phyloP scores from a whole-genome alignment of 2,888 invertebrate species.

The Cephonodes hylas region DNA sequence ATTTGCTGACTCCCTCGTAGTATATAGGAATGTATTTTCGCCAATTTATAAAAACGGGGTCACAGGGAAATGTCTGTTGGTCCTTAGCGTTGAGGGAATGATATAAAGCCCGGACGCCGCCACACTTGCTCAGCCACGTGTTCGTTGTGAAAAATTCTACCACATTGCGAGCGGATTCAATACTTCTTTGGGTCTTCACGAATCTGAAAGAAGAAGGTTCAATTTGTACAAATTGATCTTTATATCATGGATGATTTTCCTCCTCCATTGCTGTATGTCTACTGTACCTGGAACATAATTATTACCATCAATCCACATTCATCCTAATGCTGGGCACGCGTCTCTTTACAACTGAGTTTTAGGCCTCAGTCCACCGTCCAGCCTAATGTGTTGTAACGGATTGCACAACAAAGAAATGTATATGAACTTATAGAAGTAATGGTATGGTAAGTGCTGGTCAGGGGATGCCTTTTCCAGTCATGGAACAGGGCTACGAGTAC shows the following conservation, averaged over 20 bases:
- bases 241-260: not conserved
- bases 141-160: conserved; percentile 89
- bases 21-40: conserved; percentile 89
- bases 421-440: too few relatives aligned
- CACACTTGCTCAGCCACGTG: conserved; percentile 90
- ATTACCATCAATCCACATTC: too few relatives aligned
- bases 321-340: too few relatives aligned
- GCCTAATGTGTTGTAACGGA: too few relatives aligned
- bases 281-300: too few relatives aligned
- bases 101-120: conserved; percentile 83
- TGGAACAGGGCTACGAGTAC: too few relatives aligned
- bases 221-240: not conserved
- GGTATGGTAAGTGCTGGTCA: too few relatives aligned
- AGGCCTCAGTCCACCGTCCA: too few relatives aligned
- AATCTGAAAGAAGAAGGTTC: conserved; percentile 79
- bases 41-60: conserved; percentile 90
- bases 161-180: conserved; percentile 82
- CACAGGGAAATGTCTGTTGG: conserved; percentile 87
- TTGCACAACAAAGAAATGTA: too few relatives aligned
- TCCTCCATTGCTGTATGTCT: too few relatives aligned
- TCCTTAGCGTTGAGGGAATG: conserved; percentile 82
- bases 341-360: too few relatives aligned
- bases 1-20: conserved; percentile 89
- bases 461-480: too few relatives aligned
- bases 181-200: conserved; percentile 86